phyloP scores from a whole-genome alignment of 2,888 invertebrate genomes.

The Tinea pellionella region DNA sequence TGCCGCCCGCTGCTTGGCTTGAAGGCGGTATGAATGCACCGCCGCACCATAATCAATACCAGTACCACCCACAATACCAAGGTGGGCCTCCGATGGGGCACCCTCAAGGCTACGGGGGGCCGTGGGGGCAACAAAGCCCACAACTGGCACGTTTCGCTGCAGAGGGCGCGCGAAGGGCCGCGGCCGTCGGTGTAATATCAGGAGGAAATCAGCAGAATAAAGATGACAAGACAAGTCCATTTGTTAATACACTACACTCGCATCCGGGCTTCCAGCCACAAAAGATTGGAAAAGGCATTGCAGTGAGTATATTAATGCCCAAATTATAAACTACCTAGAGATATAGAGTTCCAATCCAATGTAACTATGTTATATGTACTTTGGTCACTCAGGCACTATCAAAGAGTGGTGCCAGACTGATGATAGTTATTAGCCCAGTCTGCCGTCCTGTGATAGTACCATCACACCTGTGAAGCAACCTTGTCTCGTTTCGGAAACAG shows the following conservation, averaged over 20 bases:
- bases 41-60: slow-evolving; percentile 67
- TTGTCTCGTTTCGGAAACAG: too few species aligned
- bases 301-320: slow-evolving; percentile 66
- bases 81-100: slow-evolving; percentile 42
- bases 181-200: slow-evolving; percentile 26
- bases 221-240: slow-evolving; percentile 83
- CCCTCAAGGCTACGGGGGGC: slow-evolving; percentile 25
- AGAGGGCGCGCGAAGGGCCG: slow-evolving; percentile 53
- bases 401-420: too few species aligned
- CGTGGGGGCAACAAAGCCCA: slow-evolving; percentile 36
- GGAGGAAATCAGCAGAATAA: slow-evolving; percentile 35
- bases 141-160: slow-evolving; percentile 57
- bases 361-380: too few species aligned
- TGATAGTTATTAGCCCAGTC: too few species aligned
- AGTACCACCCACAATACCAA: slow-evolving; percentile 65
- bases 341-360: too few species aligned
- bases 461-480: too few species aligned
- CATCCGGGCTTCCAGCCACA: slow-evolving; percentile 94
- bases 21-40: slow-evolving; percentile 71
- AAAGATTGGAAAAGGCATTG: slow-evolving; percentile 84
- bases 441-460: too few species aligned
- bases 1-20: slow-evolving; percentile 66
- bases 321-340: too few species aligned
- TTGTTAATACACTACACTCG: slow-evolving; percentile 88
- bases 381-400: too few species aligned